Base-by-base conservation (phyloP, 2,113 vertebrate species). In the Poecilia latipinna region DNA sequence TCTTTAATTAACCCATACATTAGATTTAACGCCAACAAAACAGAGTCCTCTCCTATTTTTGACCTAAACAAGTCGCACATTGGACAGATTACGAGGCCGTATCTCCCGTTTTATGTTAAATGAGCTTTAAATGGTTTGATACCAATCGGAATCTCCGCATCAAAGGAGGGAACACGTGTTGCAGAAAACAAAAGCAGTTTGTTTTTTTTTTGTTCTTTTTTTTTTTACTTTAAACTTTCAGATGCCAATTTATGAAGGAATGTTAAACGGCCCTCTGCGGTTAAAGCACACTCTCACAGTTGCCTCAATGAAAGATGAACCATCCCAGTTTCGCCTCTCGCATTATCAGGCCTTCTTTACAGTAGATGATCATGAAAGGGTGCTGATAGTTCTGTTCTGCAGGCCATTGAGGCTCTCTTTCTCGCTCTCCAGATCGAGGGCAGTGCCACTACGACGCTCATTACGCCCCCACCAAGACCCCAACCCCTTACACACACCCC, bases 1-100 rank as follows among this genome's bases (percentile, higher is more conserved):
- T 89, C 82, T 86, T 88, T 93, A 94, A 93, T 94, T 94, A 92
- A 93, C 89, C 82, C 86, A 82, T 89, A 79, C 75, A 87, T 94
- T 94, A 91, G 90, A 94, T 93, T 88, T 90, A 90, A 87, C 90
- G 87, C 92, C 77, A 91, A 90, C 89, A 72, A 79, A 74, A 74
- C 15, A 67, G 37, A 64, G 44, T 44, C 51, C 35, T 61, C 22
- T 65, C 51, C 80, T 65, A 2, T 60, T 82, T 68, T 72, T 61
- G 61, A 60, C 32, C 32, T 62, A 22, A 61, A 78, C 37, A 73
- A 65, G 74, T 74, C 76, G 32, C 54, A 65, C 54, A 17, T 51
- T 82, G 77, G 71, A 82, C 78, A 76, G 74, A 75, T 83, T 80
- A 77, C 35, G 65, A 74, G 44, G 63, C 51, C 67, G 70, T 78